Conservation (phyloP, 2,113 vertebrate genomes). For the Microcebus jonahi region DNA sequence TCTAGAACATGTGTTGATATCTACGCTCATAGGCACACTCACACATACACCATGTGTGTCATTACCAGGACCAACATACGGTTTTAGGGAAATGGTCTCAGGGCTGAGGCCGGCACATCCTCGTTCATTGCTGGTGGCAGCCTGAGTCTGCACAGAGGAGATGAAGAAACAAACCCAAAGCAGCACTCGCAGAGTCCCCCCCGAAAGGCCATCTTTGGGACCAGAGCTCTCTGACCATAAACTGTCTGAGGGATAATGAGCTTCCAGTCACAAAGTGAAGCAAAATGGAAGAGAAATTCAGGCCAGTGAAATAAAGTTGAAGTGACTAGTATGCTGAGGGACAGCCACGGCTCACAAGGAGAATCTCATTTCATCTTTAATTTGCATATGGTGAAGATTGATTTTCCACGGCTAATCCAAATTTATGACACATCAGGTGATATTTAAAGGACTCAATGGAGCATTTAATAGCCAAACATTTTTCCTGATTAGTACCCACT, state of each 20-base stretch:
- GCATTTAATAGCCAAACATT: constrained; percentile 85
- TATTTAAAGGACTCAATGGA: constrained; percentile 83
- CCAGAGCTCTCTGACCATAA: neutral
- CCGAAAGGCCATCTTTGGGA: neutral
- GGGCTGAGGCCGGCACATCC: neutral
- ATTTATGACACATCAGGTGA: constrained; percentile 82
- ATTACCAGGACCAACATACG: neutral
- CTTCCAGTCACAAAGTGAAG: neutral
- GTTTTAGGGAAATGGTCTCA: neutral
- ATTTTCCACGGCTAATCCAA: constrained; percentile 80
- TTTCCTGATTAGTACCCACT: constrained; percentile 83
- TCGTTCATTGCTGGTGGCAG: neutral
- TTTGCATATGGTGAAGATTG: constrained; percentile 74
- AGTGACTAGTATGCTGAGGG: neutral
- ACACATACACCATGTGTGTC: accelerated
- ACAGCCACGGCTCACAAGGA: neutral
- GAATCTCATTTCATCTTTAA: constrained; percentile 67
- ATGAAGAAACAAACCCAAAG: neutral
- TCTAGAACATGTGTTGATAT: neutral
- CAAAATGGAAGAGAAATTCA: neutral
- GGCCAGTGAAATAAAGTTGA: neutral
- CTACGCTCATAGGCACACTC: accelerated
- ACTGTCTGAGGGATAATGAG: neutral
- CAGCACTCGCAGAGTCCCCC: neutral
- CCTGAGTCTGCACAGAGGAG: no score